phyloP scores from a whole-genome alignment of 2,797 vertebrate genomes.

The Capromys pilorides region DNA sequence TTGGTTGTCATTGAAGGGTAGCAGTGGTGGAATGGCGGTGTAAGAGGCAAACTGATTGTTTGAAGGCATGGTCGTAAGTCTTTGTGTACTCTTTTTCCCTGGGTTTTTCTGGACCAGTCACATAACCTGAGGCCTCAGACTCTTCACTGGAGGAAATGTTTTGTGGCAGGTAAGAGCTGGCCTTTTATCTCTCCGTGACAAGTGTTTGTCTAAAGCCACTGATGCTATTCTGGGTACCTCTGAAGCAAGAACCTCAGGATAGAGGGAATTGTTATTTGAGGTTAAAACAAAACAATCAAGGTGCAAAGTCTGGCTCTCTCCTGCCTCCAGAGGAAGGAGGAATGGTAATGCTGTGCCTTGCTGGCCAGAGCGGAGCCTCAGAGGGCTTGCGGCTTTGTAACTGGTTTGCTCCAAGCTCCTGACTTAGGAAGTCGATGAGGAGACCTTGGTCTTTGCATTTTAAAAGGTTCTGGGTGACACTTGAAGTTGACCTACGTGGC shows the following conservation, averaged over 20 bases:
- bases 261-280: neutral
- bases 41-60: neutral
- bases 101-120: neutral
- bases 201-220: conserved; percentile 9
- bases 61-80: neutral
- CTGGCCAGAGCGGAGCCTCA: neutral
- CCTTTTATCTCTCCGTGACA: neutral
- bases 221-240: neutral
- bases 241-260: conserved; percentile 24
- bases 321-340: neutral
- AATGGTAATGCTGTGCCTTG: neutral
- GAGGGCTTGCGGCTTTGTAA: neutral
- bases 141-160: conserved; percentile 14
- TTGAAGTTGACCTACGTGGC: conserved; percentile 1
- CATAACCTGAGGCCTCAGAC: neutral
- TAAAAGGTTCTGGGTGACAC: neutral
- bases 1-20: neutral
- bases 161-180: conserved; percentile 3
- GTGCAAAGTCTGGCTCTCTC: neutral
- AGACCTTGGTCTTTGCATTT: neutral
- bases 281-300: neutral
- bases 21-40: neutral
- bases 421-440: neutral
- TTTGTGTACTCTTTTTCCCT: neutral
- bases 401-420: neutral